These are phyloP conservation scores for Pungitius pungitius DNA, from an alignment of 2,113 vertebrate species.

Conservation along the genomic window DNA sequence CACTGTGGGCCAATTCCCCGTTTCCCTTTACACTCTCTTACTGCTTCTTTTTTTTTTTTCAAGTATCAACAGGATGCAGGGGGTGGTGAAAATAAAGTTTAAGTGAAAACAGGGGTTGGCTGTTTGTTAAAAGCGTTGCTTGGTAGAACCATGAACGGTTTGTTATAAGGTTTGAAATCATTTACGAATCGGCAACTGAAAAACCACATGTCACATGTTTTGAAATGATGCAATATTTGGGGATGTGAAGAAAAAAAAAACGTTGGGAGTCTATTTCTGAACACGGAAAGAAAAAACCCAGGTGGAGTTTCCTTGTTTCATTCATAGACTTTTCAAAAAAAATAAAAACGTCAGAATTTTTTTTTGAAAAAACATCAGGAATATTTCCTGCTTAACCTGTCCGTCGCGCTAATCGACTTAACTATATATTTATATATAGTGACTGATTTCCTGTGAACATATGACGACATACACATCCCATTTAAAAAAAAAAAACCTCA, in stretches of 20 bases:
- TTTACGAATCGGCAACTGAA: constrained; percentile 9
- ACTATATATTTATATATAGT: constrained; percentile 21
- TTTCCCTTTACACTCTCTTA: constrained; percentile 20
- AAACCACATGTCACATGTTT: constrained; percentile 13
- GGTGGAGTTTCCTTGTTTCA: constrained; percentile 21
- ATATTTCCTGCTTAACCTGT: constrained; percentile 16
- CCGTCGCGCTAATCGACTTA: no score
- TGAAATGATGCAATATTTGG: constrained; percentile 3
- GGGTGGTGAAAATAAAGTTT: constrained; percentile 19
- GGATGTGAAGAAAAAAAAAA: not conserved
- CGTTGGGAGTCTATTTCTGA: constrained; percentile 12
- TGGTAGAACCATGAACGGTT: constrained; percentile 16
- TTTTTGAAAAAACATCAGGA: not conserved
- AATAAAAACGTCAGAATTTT: no score
- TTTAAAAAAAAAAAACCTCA: constrained; percentile 14
- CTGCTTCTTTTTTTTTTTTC: not conserved
- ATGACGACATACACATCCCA: constrained; percentile 11
- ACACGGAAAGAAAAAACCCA: constrained; percentile 4
- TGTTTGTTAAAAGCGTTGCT: constrained; percentile 3
- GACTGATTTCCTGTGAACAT: constrained; percentile 4
- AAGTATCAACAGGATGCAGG: constrained; percentile 26
- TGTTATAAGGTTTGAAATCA: not conserved
- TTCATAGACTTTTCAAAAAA: constrained; percentile 10
- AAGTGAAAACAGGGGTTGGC: constrained; percentile 16
- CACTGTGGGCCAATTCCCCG: constrained; percentile 18